Conservation (phyloP, 2,797 vertebrate genomes). For the Masticophis lateralis region DNA sequence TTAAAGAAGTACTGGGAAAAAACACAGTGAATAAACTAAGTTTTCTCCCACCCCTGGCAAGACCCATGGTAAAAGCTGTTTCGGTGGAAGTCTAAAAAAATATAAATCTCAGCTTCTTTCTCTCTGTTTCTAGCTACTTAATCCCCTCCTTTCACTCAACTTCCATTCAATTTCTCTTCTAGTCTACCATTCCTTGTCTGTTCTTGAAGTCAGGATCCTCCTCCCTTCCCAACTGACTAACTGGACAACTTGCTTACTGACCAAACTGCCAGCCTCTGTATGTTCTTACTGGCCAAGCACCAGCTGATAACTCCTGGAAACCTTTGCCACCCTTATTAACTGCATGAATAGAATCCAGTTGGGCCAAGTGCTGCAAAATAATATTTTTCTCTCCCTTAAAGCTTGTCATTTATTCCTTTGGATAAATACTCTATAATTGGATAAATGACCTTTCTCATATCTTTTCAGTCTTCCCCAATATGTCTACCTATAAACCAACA, state of each 20-base stretch:
- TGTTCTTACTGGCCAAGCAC: background rate
- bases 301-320: background rate
- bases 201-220: background rate
- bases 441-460: background rate
- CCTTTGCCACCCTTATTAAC: background rate
- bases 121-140: background rate
- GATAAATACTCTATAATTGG: background rate
- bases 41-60: background rate
- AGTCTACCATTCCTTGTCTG: background rate
- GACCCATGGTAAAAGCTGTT: background rate
- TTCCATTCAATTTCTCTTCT: background rate
- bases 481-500: background rate
- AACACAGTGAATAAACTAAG: background rate
- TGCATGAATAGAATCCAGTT: background rate
- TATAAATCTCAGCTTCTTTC: background rate
- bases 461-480: background rate
- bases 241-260: background rate
- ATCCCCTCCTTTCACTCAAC: background rate
- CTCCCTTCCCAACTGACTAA: background rate
- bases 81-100: too few species aligned
- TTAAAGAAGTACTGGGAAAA: background rate
- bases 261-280: background rate
- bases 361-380: background rate
- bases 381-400: background rate
- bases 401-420: background rate